phyloP scores from a whole-genome alignment of 2,113 vertebrate species.

The Periophthalmodon schlosseri region DNA sequence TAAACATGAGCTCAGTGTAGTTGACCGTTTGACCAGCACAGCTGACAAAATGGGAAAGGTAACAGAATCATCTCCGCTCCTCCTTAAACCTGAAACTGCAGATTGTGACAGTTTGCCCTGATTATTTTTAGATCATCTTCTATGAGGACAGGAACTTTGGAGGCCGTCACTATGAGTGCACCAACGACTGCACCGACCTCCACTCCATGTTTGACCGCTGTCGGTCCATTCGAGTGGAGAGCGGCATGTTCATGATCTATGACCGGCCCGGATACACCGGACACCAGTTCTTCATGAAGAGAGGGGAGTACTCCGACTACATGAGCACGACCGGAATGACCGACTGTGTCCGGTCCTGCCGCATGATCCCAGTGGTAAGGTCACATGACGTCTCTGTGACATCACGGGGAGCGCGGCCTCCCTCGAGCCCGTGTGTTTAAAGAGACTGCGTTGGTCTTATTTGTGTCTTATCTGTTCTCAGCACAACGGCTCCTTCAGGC shows the following conservation, averaged over 20 bases:
- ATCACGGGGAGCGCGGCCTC: too few species aligned
- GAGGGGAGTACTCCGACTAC: constrained; percentile 72
- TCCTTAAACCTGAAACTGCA: background rate
- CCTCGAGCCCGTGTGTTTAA: too few species aligned
- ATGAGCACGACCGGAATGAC: constrained; percentile 58
- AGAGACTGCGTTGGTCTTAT: background rate
- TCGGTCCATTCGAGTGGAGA: constrained; percentile 66
- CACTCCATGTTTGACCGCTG: constrained; percentile 62
- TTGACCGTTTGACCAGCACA: constrained; percentile 10
- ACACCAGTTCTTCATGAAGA: constrained; percentile 71
- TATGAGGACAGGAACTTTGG: constrained; percentile 64
- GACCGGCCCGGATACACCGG: constrained; percentile 67
- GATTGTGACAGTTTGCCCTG: background rate
- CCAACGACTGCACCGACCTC: constrained; percentile 65
- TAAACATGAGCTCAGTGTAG: constrained; percentile 5
- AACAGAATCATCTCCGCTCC: background rate
- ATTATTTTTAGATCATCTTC: constrained; percentile 57
- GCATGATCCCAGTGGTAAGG: constrained; percentile 66
- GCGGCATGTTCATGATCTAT: constrained; percentile 71
- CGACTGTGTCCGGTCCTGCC: constrained; percentile 68
- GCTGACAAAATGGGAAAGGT: constrained; percentile 68
- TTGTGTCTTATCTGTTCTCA: constrained; percentile 3
- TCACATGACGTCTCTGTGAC: too few species aligned
- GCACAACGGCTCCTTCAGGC: constrained; percentile 65
- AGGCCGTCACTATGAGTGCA: constrained; percentile 63